These are phyloP conservation scores for Agrochola circellaris DNA, from an alignment of 2,888 invertebrate species.

Conservation along the genomic window DNA sequence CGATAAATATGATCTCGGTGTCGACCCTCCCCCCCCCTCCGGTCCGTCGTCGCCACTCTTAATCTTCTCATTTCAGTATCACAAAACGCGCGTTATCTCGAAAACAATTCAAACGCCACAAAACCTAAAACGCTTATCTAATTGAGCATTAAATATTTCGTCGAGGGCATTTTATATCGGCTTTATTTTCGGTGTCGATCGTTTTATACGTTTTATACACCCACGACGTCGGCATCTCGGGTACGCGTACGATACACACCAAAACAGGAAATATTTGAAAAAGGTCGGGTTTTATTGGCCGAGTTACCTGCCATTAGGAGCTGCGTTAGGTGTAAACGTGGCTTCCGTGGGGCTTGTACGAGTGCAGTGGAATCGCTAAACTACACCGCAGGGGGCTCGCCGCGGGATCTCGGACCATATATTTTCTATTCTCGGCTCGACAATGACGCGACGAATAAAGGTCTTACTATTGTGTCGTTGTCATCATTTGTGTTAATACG, in stretches of 20 bases:
- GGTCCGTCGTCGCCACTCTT: slow-evolving; percentile 64
- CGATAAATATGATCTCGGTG: slow-evolving; percentile 74
- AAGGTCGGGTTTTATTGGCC: slow-evolving; percentile 88
- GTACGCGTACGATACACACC: slow-evolving; percentile 85
- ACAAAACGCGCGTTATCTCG: slow-evolving; percentile 83
- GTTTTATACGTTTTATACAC: slow-evolving; percentile 89
- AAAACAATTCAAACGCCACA: slow-evolving; percentile 89
- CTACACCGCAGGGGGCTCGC: slow-evolving; percentile 85
- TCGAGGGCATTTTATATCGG: slow-evolving; percentile 89
- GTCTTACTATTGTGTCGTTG: slow-evolving; percentile 85
- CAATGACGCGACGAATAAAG: slow-evolving; percentile 86
- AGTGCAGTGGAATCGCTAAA: slow-evolving; percentile 80
- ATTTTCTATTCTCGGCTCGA: slow-evolving; percentile 87
- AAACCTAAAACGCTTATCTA: slow-evolving; percentile 90
- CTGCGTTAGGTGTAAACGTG: slow-evolving; percentile 88
- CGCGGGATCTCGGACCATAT: slow-evolving; percentile 84
- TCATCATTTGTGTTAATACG: slow-evolving; percentile 90
- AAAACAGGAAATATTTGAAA: slow-evolving; percentile 89
- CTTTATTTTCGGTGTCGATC: slow-evolving; percentile 87
- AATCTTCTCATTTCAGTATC: slow-evolving; percentile 81
- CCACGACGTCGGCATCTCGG: slow-evolving; percentile 88
- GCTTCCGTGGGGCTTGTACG: slow-evolving; percentile 85
- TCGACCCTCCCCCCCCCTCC: slow-evolving; percentile 19
- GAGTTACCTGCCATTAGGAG: slow-evolving; percentile 90
- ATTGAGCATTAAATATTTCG: slow-evolving; percentile 90